Evolutionary conservation across 2,888 invertebrate genomes (phyloP), one percentile per base, ranked within the genome.

Genomic region (Ophioninae sp.): DNA sequence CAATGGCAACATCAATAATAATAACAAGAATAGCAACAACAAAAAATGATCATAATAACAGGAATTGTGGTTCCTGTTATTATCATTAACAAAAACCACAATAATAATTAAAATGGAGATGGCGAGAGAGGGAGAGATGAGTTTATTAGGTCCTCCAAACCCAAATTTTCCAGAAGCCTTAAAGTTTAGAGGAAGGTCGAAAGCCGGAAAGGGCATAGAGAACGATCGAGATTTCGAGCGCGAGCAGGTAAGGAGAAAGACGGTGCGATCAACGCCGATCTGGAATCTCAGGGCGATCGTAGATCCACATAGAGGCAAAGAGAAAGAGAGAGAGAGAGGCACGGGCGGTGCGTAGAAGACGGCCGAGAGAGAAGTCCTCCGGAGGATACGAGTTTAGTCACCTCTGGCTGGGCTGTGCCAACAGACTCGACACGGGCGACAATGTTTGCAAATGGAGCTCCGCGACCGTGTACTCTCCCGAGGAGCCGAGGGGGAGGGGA

Each of bases 391-490:
- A 86, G 87, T 86, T 87, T 85, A 84, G 80, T 86, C 86, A 86
- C 88, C 87, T 81, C 75, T 58, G 65, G 69, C 72, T 44, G 67
- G 30, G 23, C 64, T 64, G 67, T 79, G 23, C 75, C 79, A 83
- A 85, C 83, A 83, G 69, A 72, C 85, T 77, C 81, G 83, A 79
- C 73, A 82, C 81, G 80, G 79, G 74, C 79, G 84, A 83, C 84
- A 80, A 84, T 84, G 83, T 86, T 87, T 82, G 86, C 86, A 84
- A 85, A 84, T 83, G 86, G 78, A 73, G 82, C 78, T 78, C 65
- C 44, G 74, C 44, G 74, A 37, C 20, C 83, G 81, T 83, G 84
- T 79, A 79, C 68, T 74, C 82, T 71, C 39, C 20, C 17, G 64
- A 71, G 80, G 64, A 41, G 41, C 41, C 8, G 41, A 7, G 9